Base-by-base conservation (phyloP, 1,140 invertebrate genomes). In the Atta cephalotes region DNA sequence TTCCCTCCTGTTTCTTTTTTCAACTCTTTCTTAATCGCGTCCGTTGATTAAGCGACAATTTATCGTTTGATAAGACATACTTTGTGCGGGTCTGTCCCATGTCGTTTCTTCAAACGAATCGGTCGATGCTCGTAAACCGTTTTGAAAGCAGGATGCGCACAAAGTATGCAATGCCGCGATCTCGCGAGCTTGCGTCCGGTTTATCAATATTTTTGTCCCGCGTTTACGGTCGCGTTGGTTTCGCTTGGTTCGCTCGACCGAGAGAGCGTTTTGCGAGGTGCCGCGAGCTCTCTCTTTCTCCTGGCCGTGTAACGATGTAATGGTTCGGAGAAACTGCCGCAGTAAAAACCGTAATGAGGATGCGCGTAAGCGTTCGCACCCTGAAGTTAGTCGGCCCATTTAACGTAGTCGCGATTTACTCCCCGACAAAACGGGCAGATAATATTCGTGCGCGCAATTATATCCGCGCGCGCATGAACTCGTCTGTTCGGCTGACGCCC, bases 321-420 rank as follows among this genome's bases (percentile, higher is more conserved):
- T 66, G 45, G 81, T 88, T 90, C 88, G 63, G 21, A 63, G 88
- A 90, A 90, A 90, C 80, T 35, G 70, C 70, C 51, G 79, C 68
- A 87, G 78, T 91, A 92, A 93, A 92, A 87, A 90, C 72, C 68
- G 88, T 90, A 92, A 93, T 85, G 86, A 92, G 89, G 56, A 88
- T 82, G 51, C 66, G 45, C 60, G 80, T 85, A 71, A 90, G 70
- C 86, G 71, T 85, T 89, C 89, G 86, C 88, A 82, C 85, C 88
- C 88, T 81, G 86, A 79, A 89, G 70, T 65, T 72, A 31, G 65
- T 31, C 45, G 76, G 58, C 45, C 56, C 68, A 63, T 77, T 78
- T 87, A 66, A 76, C 25, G 10, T 14, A 58, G 18, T 58, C 45
- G 70, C 70, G 68, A 85, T 79, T 79, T 84, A 84, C 85, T 86